phyloP scores from a whole-genome alignment of 2,888 invertebrate genomes.

The Cantharis nigra region DNA sequence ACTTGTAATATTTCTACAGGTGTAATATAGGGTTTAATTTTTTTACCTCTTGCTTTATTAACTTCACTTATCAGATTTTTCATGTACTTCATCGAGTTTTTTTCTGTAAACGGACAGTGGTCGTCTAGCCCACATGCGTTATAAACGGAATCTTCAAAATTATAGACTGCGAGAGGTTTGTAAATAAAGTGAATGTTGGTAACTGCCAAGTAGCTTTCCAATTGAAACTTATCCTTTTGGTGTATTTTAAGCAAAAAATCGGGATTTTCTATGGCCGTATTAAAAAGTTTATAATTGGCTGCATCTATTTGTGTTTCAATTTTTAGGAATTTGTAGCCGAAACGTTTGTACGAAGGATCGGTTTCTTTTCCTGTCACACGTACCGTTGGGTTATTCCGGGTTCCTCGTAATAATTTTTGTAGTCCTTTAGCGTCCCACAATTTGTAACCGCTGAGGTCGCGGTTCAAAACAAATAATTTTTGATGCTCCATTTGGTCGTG shows the following conservation, averaged over 20 bases:
- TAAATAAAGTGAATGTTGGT: neutral
- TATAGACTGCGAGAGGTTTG: neutral
- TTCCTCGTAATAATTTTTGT: neutral
- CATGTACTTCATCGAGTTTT: neutral
- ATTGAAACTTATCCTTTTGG: neutral
- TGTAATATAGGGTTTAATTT: neutral
- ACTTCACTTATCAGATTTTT: neutral
- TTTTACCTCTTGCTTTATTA: neutral
- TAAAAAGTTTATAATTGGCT: neutral
- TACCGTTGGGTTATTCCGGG: neutral
- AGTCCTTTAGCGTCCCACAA: constrained; percentile 4
- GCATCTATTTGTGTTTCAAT: neutral
- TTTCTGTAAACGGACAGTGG: neutral
- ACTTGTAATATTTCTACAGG: neutral
- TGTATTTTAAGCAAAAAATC: neutral
- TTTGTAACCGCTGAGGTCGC: constrained; percentile 8
- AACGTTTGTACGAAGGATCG: neutral
- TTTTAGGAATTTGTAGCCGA: neutral
- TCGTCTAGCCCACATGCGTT: neutral
- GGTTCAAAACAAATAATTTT: constrained; percentile 8
- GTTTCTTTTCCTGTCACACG: too few relatives aligned
- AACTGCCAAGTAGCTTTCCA: neutral
- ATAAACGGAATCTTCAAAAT: neutral
- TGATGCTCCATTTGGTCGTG: constrained; percentile 4
- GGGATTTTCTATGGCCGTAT: neutral